Evolutionary conservation across 2,888 invertebrate species (phyloP).

Genomic region (Aspidiotus destructor): DNA sequence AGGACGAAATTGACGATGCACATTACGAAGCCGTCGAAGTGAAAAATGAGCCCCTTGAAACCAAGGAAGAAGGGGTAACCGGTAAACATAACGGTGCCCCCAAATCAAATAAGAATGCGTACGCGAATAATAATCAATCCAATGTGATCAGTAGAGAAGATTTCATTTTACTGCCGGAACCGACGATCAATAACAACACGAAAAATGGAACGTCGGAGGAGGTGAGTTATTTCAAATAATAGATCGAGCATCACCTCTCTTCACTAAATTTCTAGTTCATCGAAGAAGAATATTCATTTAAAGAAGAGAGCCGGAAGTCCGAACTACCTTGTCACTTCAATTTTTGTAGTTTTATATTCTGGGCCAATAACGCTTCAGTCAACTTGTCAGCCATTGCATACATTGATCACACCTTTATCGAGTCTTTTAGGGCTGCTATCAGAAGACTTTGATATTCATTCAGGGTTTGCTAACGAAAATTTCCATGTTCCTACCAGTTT

Average conservation of each 20-base stretch:
- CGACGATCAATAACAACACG: slow-evolving; percentile 46
- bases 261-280: no score
- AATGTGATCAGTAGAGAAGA: slow-evolving; percentile 60
- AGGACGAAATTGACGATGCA: slow-evolving; percentile 16
- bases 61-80: slow-evolving; percentile 22
- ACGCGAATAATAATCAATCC: slow-evolving; percentile 47
- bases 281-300: no score
- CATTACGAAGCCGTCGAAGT: background rate
- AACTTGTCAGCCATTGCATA: no score
- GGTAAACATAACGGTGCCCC: slow-evolving; percentile 41
- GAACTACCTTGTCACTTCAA: no score
- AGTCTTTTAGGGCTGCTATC: no score
- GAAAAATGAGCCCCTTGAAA: background rate
- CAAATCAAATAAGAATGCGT: slow-evolving; percentile 48
- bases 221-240: slow-evolving; percentile 34
- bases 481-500: no score
- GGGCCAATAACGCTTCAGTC: no score
- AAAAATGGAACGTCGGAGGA: slow-evolving; percentile 37
- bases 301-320: no score
- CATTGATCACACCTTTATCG: no score
- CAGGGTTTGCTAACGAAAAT: no score
- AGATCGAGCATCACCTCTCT: background rate
- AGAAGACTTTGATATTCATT: no score
- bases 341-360: no score
- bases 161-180: slow-evolving; percentile 63